Evolutionary conservation across 2,888 invertebrate species (phyloP).

Genomic region (Colletes collaris): DNA sequence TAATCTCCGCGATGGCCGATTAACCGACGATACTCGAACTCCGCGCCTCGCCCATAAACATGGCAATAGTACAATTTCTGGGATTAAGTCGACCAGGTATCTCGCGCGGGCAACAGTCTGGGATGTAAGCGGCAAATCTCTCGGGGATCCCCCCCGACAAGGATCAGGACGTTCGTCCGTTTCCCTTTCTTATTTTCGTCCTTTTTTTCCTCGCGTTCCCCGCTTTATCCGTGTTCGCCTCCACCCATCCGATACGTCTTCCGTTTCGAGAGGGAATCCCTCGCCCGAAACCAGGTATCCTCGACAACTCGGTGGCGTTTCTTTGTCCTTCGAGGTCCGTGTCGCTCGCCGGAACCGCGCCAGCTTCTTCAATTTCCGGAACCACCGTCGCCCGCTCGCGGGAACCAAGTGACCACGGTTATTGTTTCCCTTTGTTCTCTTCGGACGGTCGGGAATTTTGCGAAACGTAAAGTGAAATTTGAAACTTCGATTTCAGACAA

Average conservation of each 20-base stretch:
- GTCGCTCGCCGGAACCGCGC: conserved; percentile 10
- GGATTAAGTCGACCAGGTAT: conserved; percentile 64
- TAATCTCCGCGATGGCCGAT: conserved; percentile 79
- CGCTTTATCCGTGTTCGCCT: conserved; percentile 10
- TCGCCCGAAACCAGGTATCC: conserved; percentile 8
- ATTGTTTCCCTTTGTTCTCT: too few relatives aligned
- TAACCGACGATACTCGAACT: conserved; percentile 69
- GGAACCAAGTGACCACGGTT: too few relatives aligned
- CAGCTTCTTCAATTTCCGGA: neutral
- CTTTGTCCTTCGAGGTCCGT: conserved; percentile 3
- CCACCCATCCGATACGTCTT: conserved; percentile 21
- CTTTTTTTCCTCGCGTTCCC: conserved; percentile 5
- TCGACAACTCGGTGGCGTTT: conserved; percentile 30
- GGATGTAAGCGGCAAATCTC: conserved; percentile 61
- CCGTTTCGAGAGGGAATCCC: conserved; percentile 28
- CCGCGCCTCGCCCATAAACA: conserved; percentile 70
- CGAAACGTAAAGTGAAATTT: too few relatives aligned
- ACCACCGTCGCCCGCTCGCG: neutral
- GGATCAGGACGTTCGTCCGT: conserved; percentile 52
- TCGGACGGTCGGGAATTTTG: too few relatives aligned
- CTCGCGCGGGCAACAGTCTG: conserved; percentile 37
- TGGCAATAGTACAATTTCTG: conserved; percentile 70
- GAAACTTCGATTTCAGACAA: too few relatives aligned
- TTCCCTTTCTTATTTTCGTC: conserved; percentile 7
- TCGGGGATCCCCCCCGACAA: conserved; percentile 63